phyloP scores from a whole-genome alignment of 2,113 vertebrate species.

The Numenius arquata region DNA sequence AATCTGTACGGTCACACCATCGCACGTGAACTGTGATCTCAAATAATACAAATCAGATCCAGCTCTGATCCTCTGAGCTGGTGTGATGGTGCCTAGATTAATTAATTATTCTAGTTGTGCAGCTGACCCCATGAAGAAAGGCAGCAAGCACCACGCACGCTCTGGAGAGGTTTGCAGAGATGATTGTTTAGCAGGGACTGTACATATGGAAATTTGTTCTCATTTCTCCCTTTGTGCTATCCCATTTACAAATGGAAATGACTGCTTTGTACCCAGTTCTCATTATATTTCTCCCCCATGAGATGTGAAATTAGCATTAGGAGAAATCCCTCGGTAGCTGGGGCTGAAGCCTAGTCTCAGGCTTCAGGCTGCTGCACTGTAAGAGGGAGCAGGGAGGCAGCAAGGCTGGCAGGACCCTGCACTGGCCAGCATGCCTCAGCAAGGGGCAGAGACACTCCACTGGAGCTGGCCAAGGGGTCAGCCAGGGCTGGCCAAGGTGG shows the following conservation, averaged over 20 bases:
- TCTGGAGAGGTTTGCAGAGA: neutral
- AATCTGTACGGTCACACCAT: neutral
- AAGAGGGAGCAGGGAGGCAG: neutral
- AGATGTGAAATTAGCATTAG: neutral
- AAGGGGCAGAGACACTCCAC: neutral
- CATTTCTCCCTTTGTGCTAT: constrained; percentile 36
- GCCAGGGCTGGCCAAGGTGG: neutral
- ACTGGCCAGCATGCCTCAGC: neutral
- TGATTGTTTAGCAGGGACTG: constrained; percentile 36
- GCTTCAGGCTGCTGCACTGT: neutral
- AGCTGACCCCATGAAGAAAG: neutral
- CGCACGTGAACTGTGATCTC: neutral
- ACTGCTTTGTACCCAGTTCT: constrained; percentile 7
- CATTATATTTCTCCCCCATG: neutral
- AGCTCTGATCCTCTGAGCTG: neutral
- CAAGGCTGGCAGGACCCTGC: neutral
- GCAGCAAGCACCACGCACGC: accelerated
- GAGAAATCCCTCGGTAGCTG: neutral
- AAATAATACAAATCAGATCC: neutral
- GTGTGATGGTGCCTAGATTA: neutral
- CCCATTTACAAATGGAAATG: constrained; percentile 51
- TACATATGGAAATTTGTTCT: constrained; percentile 64
- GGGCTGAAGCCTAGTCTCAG: neutral
- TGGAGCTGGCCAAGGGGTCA: neutral
- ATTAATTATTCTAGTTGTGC: neutral